Base-by-base conservation (phyloP, 92 coral and sea anemone genomes). In the Zoanthus gigantus region DNA sequence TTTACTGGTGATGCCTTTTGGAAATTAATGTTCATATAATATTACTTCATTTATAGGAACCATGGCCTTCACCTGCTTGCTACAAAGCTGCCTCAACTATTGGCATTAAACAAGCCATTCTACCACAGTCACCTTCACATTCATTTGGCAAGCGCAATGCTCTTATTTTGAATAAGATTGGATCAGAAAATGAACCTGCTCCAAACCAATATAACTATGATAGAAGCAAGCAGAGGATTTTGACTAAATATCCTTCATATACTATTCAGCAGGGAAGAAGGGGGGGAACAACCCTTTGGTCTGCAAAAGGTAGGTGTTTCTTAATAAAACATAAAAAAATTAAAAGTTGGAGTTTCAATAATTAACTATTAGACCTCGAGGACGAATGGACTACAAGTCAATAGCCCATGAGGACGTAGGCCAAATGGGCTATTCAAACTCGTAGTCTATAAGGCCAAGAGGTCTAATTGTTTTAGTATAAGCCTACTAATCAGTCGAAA, bases 51-150 rank as follows among this genome's bases (percentile, higher is more conserved):
- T 71, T 31, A 0, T 79, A 94, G 94, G 90, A 81, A 31, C 92
- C 93, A 5, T 96, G 99, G 99, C 99, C 99, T 6, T 96, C 99
- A 0, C 99, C 99, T 2, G 95, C 99, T 54, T 92, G 90, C 87
- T 93, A 96, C 75, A 68, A 84, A 15, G 72, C 96, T 7, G 74
- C 92, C 34, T 45, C 95, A 29, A 92, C 98, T 13, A 85, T 96
- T 72, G 99, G 99, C 42, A 74, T 74, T 13, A 93, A 88, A 10
- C 97, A 95, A 72, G 32, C 90, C 6, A 53, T 86, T 9, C 82
- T 93, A 15, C 92, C 87, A n/a, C 95, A 95, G 82, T 91, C 99
- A 14, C 99, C 99, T 0, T 90, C 98, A 72, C 96, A 96, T 81
- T 92, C 94, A 29, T 90, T 96, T 58, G 95, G 84, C 80, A 95